Evolutionary conservation across 2,113 vertebrate species (phyloP).

Genomic region (Blennius ocellaris): DNA sequence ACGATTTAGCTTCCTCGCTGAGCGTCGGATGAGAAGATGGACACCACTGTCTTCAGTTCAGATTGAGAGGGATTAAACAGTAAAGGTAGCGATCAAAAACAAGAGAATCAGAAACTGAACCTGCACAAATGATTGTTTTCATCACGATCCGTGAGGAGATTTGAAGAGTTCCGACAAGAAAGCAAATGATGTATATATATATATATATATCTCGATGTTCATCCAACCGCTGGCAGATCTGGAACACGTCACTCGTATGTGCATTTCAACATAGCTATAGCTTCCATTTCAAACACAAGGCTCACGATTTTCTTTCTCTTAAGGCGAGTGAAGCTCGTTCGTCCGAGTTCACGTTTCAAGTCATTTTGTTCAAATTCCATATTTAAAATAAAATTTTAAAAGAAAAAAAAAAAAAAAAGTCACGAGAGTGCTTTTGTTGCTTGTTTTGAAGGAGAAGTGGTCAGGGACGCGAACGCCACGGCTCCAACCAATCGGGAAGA

Average conservation of each 20-base stretch:
- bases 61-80: no score
- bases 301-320: constrained; percentile 65
- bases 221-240: neutral
- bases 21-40: neutral
- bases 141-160: no score
- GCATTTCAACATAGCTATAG: constrained; percentile 63
- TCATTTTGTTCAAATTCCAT: constrained; percentile 68
- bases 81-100: no score
- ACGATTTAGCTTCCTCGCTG: neutral
- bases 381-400: constrained; percentile 22
- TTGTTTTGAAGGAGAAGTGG: constrained; percentile 67
- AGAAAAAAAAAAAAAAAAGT: constrained; percentile 28
- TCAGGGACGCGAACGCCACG: constrained; percentile 54
- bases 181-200: no score
- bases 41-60: no score
- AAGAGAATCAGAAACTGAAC: no score
- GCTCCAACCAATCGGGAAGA: constrained; percentile 52
- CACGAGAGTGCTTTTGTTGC: constrained; percentile 69
- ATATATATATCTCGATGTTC: no score
- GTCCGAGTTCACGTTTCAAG: constrained; percentile 70
- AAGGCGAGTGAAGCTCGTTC: constrained; percentile 70
- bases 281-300: constrained; percentile 65
- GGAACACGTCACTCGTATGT: constrained; percentile 45
- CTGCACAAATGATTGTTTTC: no score
- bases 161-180: no score